phyloP scores from a whole-genome alignment of 2,113 vertebrate genomes.

The Colaptes auratus region DNA sequence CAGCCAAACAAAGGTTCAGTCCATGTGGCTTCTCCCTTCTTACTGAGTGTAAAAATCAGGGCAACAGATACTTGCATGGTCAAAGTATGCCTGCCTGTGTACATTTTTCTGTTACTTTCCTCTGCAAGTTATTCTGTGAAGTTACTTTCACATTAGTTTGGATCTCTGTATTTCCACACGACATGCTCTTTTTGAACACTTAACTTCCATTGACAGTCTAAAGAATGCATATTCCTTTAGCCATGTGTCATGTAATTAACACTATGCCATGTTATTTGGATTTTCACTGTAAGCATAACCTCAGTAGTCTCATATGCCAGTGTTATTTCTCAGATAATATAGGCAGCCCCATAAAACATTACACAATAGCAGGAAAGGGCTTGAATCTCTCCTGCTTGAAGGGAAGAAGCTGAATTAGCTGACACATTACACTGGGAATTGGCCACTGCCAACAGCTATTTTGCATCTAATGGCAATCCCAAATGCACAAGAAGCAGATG shows the following conservation, averaged over 20 bases:
- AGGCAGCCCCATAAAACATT: not conserved
- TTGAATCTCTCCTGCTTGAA: not conserved
- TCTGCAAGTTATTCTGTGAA: not conserved
- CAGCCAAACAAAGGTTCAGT: not conserved
- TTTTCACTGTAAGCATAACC: not conserved
- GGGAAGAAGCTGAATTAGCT: not conserved
- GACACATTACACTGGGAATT: rapidly evolving
- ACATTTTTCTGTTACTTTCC: not conserved
- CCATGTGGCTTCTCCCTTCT: not conserved
- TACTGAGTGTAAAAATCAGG: not conserved
- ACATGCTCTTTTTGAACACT: not conserved
- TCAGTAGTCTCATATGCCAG: not conserved
- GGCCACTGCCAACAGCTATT: not conserved
- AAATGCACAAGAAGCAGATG: rapidly evolving
- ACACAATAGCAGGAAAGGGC: not conserved
- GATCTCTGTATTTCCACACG: not conserved
- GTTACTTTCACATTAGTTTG: not conserved
- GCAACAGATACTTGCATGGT: too few species aligned
- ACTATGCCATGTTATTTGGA: not conserved
- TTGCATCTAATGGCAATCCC: not conserved
- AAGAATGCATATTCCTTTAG: not conserved
- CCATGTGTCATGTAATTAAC: not conserved
- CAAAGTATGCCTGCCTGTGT: not conserved
- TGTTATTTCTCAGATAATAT: not conserved
- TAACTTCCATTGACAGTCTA: not conserved